Evolutionary conservation across 1,140 invertebrate species (phyloP).

Genomic region (Araneus ventricosus): DNA sequence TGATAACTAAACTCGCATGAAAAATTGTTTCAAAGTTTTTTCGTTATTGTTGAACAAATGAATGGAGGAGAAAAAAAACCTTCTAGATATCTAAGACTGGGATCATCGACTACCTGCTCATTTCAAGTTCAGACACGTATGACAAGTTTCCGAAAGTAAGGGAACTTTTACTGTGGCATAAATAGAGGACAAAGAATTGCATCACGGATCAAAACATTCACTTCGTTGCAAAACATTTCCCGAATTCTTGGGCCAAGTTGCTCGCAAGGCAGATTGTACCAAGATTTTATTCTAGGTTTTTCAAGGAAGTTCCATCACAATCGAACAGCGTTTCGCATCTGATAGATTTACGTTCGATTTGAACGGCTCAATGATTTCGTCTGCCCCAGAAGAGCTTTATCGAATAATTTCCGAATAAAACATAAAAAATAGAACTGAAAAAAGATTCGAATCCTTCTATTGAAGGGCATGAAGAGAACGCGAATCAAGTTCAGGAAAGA

Average conservation of each 20-base stretch:
- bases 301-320: not conserved
- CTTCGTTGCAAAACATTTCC: not conserved
- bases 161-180: not conserved
- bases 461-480: not conserved
- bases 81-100: not conserved
- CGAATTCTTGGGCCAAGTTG: not conserved
- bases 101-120: not conserved
- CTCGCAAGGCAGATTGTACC: not conserved
- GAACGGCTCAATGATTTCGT: conserved; percentile 16
- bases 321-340: not conserved
- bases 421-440: not conserved
- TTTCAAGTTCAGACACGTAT: not conserved
- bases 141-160: not conserved
- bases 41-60: too few species aligned
- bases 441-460: conserved; percentile 1
- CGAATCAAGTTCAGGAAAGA: conserved; percentile 8
- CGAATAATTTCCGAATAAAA: conserved; percentile 34
- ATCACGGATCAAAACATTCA: not conserved
- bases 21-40: too few species aligned
- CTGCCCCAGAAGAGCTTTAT: not conserved
- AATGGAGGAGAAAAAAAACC: too few species aligned
- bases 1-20: too few species aligned
- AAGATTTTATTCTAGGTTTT: not conserved
- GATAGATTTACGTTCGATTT: conserved; percentile 26
- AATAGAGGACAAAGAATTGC: not conserved